Evolutionary conservation across 1,140 invertebrate genomes (phyloP), one percentile per base, ranked within the genome.

Genomic region (Wiebesia pumilae): DNA sequence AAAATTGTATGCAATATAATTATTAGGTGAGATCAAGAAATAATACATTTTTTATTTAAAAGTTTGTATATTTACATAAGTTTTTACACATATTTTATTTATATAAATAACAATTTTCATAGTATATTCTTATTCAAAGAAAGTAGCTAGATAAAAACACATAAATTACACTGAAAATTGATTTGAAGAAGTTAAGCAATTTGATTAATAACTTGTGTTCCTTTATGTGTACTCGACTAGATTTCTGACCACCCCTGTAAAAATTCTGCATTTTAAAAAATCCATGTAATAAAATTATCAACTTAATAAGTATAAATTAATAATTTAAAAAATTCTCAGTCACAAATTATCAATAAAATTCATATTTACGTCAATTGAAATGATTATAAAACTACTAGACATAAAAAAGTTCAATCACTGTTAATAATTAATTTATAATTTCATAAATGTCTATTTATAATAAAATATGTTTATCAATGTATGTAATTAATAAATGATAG

Each of bases 11-110:
- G 40, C 3, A 4, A 7, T 73, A 73, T 3, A 69, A 65, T 69
- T 30, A 69, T 16, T 33, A 69, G 67, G 14, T 69, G n/a, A n/a
- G 3, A 65, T 65, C 3, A 27, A 65, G 7, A 69, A 33, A 33
- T 69, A n/a, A n/a, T n/a, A n/a, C 6, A 73, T 40, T 73, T 24
- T 65, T 65, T 27, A 12, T 65, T 81, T 69, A 43, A 78, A 80
- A 79, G 33, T 40, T 73, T 69, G 30, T 83, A 81, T 79, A 80
- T 80, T 87, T 87, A 86, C 81, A 86, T 14, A 78, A 86, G 78
- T 77, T 82, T 47, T 43, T 40, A 81, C 30, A 83, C 43, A 62
- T 86, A 77, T 33, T 86, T 30, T 86, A 82, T 77, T 82, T 82
- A 54, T 82, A 43, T 65, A 73, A 40, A 82, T 78, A 81, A 82